Conservation (phyloP, 2,888 invertebrate genomes). For the Labia minor region DNA sequence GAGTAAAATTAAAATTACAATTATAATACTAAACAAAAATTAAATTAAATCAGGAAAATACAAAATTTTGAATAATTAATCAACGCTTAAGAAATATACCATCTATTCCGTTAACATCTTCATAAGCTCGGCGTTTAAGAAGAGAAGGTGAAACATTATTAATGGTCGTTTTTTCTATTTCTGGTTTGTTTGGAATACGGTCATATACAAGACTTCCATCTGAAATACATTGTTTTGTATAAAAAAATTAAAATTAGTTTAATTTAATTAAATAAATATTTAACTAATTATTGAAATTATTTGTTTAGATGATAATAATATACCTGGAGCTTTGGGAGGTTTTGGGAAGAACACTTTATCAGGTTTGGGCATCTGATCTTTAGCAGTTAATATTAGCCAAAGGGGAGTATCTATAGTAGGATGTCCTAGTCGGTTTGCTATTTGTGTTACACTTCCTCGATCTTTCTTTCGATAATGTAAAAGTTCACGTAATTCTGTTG, state of each 20-base stretch:
- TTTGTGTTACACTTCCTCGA: slow-evolving; percentile 56
- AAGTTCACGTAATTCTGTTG: slow-evolving; percentile 45
- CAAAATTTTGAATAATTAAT: too few relatives aligned
- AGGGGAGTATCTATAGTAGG: slow-evolving; percentile 49
- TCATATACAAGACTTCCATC: slow-evolving; percentile 83
- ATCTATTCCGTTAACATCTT: slow-evolving; percentile 81
- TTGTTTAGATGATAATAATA: slow-evolving; percentile 20
- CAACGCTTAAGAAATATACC: slow-evolving; percentile 48
- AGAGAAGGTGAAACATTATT: slow-evolving; percentile 45
- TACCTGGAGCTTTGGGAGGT: slow-evolving; percentile 78
- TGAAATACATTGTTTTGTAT: slow-evolving; percentile 31
- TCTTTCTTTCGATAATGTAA: slow-evolving; percentile 46
- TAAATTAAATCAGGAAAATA: too few relatives aligned
- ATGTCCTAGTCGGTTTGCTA: slow-evolving; percentile 58
- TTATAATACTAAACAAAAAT: too few relatives aligned
- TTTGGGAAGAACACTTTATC: slow-evolving; percentile 76
- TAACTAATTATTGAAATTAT: too few relatives aligned
- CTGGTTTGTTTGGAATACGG: slow-evolving; percentile 67
- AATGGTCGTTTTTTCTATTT: slow-evolving; percentile 42
- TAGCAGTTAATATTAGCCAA: slow-evolving; percentile 64
- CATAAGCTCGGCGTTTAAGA: slow-evolving; percentile 71
- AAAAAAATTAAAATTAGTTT: background rate
- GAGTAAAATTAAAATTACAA: too few relatives aligned
- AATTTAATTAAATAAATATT: background rate
- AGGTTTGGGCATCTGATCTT: slow-evolving; percentile 67